Evolutionary conservation across 2,888 invertebrate genomes (phyloP), one percentile per base, ranked within the genome.

Genomic region (Cataglyphis altisquamis): DNA sequence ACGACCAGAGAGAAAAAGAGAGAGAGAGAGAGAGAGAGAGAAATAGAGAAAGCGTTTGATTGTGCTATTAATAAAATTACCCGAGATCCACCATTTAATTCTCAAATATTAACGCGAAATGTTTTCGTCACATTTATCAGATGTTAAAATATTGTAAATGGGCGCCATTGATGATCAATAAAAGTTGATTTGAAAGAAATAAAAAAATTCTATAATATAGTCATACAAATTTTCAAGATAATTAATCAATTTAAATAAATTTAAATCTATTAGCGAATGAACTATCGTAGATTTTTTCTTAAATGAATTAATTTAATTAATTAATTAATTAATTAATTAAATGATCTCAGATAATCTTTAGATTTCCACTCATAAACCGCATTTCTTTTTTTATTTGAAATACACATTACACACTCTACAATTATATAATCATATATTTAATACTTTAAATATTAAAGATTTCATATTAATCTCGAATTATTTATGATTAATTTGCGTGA

Each of bases 21-120:
- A 48, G 29, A 67, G 48, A 72, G 36, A 64, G 81, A 80, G 21
- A 60, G 62, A 80, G 77, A 77, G 72, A 77, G 21, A 72, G 29
- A 64, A 78, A 80, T n/a, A 60, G 64, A 80, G 77, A 77, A 75
- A 77, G n/a, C 57, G 18, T 83, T 85, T 68, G 82, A 86, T 86
- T 85, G 67, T 83, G 74, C 80, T 82, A 84, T 78, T 82, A 86
- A 84, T 82, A 86, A 84, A 81, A 84, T 77, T 72, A 62, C 18
- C 39, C 70, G 45, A 6, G n/a, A 45, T 80, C 5, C 29, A 36
- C 12, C 21, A 3, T 70, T 60, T 70, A 70, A 80, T 45, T 6
- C 36, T 80, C 60, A 70, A 68, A 70, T 78, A 70, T 80, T 80
- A 12, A 70, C 25, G 39, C 25, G 6, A 18, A 60, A 80, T 64